phyloP scores from a whole-genome alignment of 2,797 vertebrate genomes.

The Halcyon smyrnensis region DNA sequence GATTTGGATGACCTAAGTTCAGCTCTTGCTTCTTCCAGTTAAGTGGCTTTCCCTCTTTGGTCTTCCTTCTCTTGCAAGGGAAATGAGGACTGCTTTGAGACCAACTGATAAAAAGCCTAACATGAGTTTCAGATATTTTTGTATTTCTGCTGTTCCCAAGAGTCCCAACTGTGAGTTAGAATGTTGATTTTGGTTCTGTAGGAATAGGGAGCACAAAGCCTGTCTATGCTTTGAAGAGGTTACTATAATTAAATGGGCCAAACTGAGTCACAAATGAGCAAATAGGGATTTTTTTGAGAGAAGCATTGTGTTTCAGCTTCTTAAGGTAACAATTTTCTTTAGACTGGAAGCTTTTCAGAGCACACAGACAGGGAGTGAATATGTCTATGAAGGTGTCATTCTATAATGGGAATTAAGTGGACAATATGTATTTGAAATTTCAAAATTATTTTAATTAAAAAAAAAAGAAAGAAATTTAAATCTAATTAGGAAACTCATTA shows the following conservation, averaged over 20 bases:
- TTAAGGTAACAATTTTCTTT: background rate
- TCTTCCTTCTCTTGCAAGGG: background rate
- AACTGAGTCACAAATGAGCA: background rate
- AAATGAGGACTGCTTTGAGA: background rate
- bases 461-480: background rate
- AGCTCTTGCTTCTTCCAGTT: background rate
- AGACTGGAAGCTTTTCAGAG: background rate
- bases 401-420: background rate
- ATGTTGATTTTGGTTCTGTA: background rate
- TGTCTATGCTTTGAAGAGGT: background rate
- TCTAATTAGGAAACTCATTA: background rate
- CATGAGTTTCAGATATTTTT: background rate
- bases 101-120: background rate
- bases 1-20: background rate
- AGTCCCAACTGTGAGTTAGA: background rate
- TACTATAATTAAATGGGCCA: background rate
- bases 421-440: background rate
- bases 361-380: fast-evolving
- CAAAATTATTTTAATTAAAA: background rate
- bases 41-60: background rate
- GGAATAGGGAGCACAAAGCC: background rate
- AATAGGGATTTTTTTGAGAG: background rate
- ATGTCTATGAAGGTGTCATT: background rate
- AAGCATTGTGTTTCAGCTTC: background rate
- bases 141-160: background rate